A percentile compares a stretch with the other conserved stretches of the same genome.
These are phyloP conservation scores for Scaptodrosophila lebanonensis DNA, from an alignment of 1,140 invertebrate species.

Conservation along the genomic window DNA sequence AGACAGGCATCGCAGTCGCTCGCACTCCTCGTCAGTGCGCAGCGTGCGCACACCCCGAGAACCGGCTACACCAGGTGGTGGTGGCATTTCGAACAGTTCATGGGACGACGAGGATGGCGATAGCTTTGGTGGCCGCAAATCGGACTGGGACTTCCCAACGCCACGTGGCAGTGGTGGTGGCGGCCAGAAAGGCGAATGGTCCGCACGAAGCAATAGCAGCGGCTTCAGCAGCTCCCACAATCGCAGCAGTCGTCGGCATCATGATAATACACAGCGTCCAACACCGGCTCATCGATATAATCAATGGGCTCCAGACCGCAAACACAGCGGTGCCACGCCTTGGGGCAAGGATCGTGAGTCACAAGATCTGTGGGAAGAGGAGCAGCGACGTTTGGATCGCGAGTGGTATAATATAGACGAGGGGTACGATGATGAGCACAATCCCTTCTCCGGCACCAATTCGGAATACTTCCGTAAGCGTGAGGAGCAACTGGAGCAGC, in stretches of 20 bases:
- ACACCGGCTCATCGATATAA: constrained; percentile 91
- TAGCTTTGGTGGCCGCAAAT: constrained; percentile 85
- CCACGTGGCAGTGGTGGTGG: constrained; percentile 84
- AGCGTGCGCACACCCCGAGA: constrained; percentile 85
- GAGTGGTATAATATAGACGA: constrained; percentile 98
- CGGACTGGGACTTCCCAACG: constrained; percentile 95
- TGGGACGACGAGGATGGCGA: constrained; percentile 87
- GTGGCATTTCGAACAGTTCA: constrained; percentile 78
- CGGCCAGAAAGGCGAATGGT: constrained; percentile 46
- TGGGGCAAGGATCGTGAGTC: constrained; percentile 82
- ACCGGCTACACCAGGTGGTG: constrained; percentile 84
- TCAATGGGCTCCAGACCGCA: constrained; percentile 85
- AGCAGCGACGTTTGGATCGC: constrained; percentile 93
- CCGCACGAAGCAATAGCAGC: constrained; percentile 48
- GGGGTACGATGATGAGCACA: constrained; percentile 94
- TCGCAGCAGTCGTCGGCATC: constrained; percentile 78
- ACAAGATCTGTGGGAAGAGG: constrained; percentile 92
- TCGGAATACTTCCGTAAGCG: constrained; percentile 93
- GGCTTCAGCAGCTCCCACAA: constrained; percentile 23
- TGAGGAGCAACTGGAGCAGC: constrained; percentile 93
- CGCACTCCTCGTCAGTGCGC: constrained; percentile 78
- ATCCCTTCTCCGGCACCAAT: constrained; percentile 93
- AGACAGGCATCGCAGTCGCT: constrained; percentile 37
- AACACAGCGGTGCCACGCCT: constrained; percentile 82
- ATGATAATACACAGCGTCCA: constrained; percentile 83